Evolutionary conservation across 2,113 vertebrate genomes (phyloP), one percentile per base, ranked within the genome.

Genomic region (Puntigrus tetrazona): DNA sequence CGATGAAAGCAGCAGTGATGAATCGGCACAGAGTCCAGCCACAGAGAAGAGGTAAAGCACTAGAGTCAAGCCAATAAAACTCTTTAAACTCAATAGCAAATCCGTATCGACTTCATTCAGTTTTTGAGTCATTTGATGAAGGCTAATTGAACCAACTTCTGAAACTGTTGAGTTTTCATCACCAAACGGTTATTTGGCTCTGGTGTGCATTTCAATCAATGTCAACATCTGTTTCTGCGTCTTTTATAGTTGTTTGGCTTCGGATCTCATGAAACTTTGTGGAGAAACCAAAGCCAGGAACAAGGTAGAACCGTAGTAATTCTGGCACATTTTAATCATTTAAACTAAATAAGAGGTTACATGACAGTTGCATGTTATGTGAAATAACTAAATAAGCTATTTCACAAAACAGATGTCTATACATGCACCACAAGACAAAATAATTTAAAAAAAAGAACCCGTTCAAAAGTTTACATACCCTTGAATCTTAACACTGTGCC

Each of bases 261-360:
- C 97, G 57, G 98, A 99, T 89, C 94, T 99, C 36, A 93, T 98
- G 96, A 99, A 97, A 91, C 94, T 99, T 75, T 98, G 97, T 87
- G 96, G 96, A 84, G 97, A 99, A 92, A 91, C 96, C 87, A 97
- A 95, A 88, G 94, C 95, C 1, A 97, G 97, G 92, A 96, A 82
- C 91, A 99, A 99, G 97, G 98, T 97, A 94, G 83, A 75, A 45
- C 11, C 16, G 0, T 14, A 61, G 50, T 14, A 16, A 63, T 63
- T 3, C 52, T 57, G 7, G 7, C 7, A 20, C 18, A 22, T 55
- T 22, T 41, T 41, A 41, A 41, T 2, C 1, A 41, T 41, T 41
- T 41, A 2, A 41, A 41, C 41, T 41, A 41, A 41, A 41, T 41
- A 41, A 38, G 36, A 38, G 36, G 3, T 5, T 7, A 7, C 36